A percentile compares a stretch with the other conserved stretches of the same genome.
These are phyloP conservation scores for Nipponacmea schrenckii DNA, from an alignment of 2,888 invertebrate genomes.

Conservation along the genomic window DNA sequence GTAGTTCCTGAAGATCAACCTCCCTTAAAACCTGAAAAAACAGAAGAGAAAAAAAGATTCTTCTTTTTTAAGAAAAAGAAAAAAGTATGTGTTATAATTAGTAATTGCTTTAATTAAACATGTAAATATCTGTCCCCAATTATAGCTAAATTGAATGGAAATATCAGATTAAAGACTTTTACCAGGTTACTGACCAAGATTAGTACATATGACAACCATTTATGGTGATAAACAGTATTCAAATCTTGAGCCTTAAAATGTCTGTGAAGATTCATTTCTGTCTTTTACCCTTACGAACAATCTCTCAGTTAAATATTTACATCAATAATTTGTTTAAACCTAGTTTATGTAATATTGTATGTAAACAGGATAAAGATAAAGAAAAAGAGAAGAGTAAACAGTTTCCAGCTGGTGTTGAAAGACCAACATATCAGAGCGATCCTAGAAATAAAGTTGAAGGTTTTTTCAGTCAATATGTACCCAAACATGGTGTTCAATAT, in stretches of 20 bases:
- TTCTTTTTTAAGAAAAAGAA: constrained; percentile 58
- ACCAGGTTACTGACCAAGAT: too few species aligned
- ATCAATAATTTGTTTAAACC: too few species aligned
- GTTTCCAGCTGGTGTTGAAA: background rate
- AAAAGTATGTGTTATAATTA: constrained; percentile 38
- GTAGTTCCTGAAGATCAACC: constrained; percentile 43
- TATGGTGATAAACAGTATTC: too few species aligned
- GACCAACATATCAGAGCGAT: background rate
- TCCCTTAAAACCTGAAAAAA: constrained; percentile 50
- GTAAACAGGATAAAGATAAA: constrained; percentile 48
- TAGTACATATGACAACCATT: too few species aligned
- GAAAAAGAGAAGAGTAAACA: constrained; percentile 23
- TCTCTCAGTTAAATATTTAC: too few species aligned
- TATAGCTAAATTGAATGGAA: too few species aligned
- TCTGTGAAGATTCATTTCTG: too few species aligned
- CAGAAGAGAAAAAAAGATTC: constrained; percentile 59
- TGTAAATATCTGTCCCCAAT: too few species aligned
- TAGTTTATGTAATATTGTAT: background rate
- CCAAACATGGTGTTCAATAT: constrained; percentile 83
- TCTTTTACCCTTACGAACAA: too few species aligned
- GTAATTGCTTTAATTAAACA: too few species aligned
- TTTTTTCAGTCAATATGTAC: constrained; percentile 62
- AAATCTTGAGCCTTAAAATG: too few species aligned
- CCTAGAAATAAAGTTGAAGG: constrained; percentile 44
- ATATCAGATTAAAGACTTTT: too few species aligned